These are phyloP conservation scores for Bombyx huttoni DNA, from an alignment of 2,888 invertebrate genomes.

Conservation along the genomic window DNA sequence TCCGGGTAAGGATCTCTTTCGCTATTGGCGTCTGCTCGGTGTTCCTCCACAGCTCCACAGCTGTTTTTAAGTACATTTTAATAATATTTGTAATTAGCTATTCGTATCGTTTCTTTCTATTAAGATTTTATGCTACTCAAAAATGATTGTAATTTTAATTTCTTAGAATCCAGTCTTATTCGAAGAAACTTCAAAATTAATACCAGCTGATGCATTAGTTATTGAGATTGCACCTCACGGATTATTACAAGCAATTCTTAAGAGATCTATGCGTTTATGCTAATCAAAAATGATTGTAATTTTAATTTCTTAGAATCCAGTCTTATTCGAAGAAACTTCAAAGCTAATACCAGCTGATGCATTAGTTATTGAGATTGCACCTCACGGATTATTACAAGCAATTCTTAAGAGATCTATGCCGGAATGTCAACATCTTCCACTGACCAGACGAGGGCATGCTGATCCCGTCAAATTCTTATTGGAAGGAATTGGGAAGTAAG, in stretches of 20 bases:
- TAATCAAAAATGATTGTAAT: not conserved
- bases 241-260: constrained; percentile 84
- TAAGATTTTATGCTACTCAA: not conserved
- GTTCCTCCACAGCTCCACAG: no score
- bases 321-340: constrained; percentile 83
- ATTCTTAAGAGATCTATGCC: constrained; percentile 81
- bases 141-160: not conserved
- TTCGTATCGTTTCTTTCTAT: not conserved
- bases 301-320: constrained; percentile 48
- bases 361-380: constrained; percentile 85
- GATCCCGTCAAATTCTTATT: constrained; percentile 69
- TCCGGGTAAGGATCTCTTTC: no score
- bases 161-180: constrained; percentile 74
- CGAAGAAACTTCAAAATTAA: constrained; percentile 80
- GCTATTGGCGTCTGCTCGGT: no score
- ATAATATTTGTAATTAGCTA: no score
- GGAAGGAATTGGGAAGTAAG: constrained; percentile 71
- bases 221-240: constrained; percentile 91
- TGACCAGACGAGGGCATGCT: constrained; percentile 75
- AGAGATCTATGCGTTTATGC: no score
- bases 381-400: constrained; percentile 86
- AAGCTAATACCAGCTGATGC: constrained; percentile 81
- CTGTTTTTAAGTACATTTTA: no score
- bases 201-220: constrained; percentile 81
- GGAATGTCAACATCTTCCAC: constrained; percentile 75